Evolutionary conservation across 2,888 invertebrate genomes (phyloP).

Genomic region (Nomada fabriciana): DNA sequence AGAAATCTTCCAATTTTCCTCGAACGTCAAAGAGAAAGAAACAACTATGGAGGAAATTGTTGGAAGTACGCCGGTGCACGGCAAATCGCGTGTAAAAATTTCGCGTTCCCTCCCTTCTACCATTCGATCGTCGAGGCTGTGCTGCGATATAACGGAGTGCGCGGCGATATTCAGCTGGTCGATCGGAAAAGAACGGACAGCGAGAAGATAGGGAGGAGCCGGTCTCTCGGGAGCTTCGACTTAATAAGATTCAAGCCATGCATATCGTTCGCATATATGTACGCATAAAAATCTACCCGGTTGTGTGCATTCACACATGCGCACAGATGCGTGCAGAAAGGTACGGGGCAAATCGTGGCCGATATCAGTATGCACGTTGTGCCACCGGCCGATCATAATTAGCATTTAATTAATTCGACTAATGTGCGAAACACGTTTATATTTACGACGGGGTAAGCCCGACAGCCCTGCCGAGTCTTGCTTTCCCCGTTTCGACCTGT

Average conservation of each 20-base stretch:
- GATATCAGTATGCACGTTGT: conserved; percentile 75
- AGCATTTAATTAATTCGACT: conserved; percentile 82
- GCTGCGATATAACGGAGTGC: conserved; percentile 49
- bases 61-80: conserved; percentile 19
- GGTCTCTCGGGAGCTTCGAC: conserved; percentile 18
- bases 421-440: conserved; percentile 80
- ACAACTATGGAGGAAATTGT: conserved; percentile 40
- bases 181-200: conserved; percentile 38
- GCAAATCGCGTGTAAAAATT: conserved; percentile 49
- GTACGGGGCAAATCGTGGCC: conserved; percentile 51
- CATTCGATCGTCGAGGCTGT: conserved; percentile 6
- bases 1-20: neutral
- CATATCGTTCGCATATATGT: conserved; percentile 29
- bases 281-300: neutral
- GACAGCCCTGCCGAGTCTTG: conserved; percentile 57
- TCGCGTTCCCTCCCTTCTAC: conserved; percentile 33
- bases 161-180: conserved; percentile 54
- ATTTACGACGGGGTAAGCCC: conserved; percentile 72
- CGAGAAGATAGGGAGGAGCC: conserved; percentile 33
- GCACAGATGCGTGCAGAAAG: conserved; percentile 23
- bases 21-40: conserved; percentile 18
- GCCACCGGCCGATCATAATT: conserved; percentile 77
- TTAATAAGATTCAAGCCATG: conserved; percentile 75
- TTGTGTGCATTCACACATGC: neutral
- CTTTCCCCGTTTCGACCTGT: conserved; percentile 53